Base-by-base conservation (phyloP, 2,888 invertebrate species). In the Deilephila porcellus region DNA sequence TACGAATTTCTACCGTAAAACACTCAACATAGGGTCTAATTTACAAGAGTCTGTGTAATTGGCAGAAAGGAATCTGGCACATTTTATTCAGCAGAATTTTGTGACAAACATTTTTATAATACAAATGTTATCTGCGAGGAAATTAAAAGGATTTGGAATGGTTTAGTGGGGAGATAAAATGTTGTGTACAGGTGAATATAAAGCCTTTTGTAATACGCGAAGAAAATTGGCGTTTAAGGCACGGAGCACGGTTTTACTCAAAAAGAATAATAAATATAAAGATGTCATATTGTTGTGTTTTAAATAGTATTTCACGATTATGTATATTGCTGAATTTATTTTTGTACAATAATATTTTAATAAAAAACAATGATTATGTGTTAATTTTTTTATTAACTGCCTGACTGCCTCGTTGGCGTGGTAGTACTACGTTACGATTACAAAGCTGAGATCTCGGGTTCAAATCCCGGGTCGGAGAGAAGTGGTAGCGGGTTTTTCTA, bases 51-150 rank as follows among this genome's bases (percentile, higher is more conserved):
- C n/a, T n/a, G 34, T 63, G 34, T 67, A 52, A 67, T 67, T 67
- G 67, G 45, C 64, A 67, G n/a, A 34, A n/a, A n/a, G 37, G 45
- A 3, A 67, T 52, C 45, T 45, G 45, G 45, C n/a, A 34, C 63
- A 45, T 67, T 37, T 67, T 67, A 67, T 52, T 67, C 67, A 67
- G 14, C 64, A 64, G 67, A 37, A n/a, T 63, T 62, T 67, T 67
- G 67, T 67, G 67, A 67, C 67, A 67, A 67, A 67, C 67, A 67
- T 67, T 67, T 67, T 67, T 67, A 67, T 64, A 64, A 52, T 67
- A 67, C 52, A 67, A 67, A 52, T 67, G 45, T 67, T 67, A 67
- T 67, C 67, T 52, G 52, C 67, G 20, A 52, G 67, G 67, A 67
- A 67, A 67, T 67, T 67, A 67, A 67, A 67, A 67, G 67, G 67